Evolutionary conservation across 2,888 invertebrate genomes (phyloP), one percentile per base, ranked within the genome.

Genomic region (Sisyra nigra): DNA sequence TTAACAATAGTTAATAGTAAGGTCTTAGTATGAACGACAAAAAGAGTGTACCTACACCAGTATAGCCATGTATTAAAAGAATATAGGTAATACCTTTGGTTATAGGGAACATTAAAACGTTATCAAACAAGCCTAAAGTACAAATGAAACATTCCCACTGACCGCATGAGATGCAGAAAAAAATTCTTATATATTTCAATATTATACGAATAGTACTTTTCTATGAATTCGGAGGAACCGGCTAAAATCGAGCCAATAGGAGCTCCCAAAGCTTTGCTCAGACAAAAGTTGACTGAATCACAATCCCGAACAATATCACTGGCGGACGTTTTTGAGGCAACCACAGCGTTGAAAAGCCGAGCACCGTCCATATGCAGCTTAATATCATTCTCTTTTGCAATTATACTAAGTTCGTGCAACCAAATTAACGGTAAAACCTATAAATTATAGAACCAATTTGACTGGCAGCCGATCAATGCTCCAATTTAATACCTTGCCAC

Each of bases 281-380:
- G 50, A 58, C 96, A 96, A 54, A 92, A 75, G 42, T 78, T 79
- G 2, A 93, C 76, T 2, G 86, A 81, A 58, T 87, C 86, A 48
- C 82, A 83, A 49, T 77, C 73, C 45, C 73, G 62, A 3, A 74
- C 74, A 15, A 93, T 70, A 34, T 79, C 65, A 14, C 71, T 63
- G 0, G 77, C 74, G 0, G 78, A 58, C 40, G 75, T 66, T 30
- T 74, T 69, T 29, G 78, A 64, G 39, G 75, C 72, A 11, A 78
- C 71, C 1, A 82, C 75, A 2, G 94, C 93, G 63, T 96, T 94
- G 69, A 92, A 80, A 45, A 97, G 58, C 43, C 96, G 67, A 0
- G 96, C 94, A 1, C 96, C 97, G 59, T 97, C 97, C 80, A 93
- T 74, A 62, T 97, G 97, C 18, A 92, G 61, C 0, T 71, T 71